These are phyloP conservation scores for Brenthis hecate DNA, from an alignment of 2,888 invertebrate species.

Conservation along the genomic window DNA sequence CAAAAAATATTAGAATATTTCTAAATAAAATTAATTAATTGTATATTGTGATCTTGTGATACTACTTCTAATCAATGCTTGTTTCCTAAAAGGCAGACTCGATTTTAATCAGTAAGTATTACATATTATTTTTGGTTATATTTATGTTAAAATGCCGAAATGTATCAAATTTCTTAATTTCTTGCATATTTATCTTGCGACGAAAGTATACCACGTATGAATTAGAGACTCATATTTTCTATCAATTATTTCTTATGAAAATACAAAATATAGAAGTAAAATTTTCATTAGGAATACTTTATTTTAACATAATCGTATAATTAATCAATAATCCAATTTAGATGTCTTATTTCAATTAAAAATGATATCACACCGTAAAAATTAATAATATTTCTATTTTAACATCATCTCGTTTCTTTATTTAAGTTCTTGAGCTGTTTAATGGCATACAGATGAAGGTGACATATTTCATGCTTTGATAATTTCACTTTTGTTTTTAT, in stretches of 20 bases:
- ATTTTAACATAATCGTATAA: not conserved
- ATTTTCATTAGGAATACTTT: slow-evolving; percentile 2
- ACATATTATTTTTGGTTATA: slow-evolving; percentile 21
- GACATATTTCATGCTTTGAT: slow-evolving; percentile 5
- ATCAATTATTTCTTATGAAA: not conserved
- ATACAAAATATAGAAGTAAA: not conserved
- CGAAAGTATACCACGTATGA: slow-evolving; percentile 22
- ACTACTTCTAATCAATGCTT: slow-evolving; percentile 9
- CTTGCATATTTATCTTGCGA: slow-evolving; percentile 31
- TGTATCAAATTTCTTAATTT: slow-evolving; percentile 36
- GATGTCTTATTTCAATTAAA: not conserved
- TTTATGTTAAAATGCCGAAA: slow-evolving; percentile 29
- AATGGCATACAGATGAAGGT: not conserved
- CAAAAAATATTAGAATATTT: slow-evolving; percentile 35
- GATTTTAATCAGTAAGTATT: slow-evolving; percentile 28
- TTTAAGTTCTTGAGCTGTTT: not conserved
- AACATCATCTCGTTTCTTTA: too few relatives aligned
- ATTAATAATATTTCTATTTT: too few relatives aligned
- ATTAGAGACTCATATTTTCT: not conserved
- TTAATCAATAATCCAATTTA: slow-evolving; percentile 8
- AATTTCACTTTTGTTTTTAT: not conserved
- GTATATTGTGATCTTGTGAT: slow-evolving; percentile 26
- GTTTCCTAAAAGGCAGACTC: not conserved
- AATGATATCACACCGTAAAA: too few relatives aligned
- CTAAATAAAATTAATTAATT: slow-evolving; percentile 28